Evolutionary conservation across 2,113 vertebrate genomes (phyloP).

Genomic region (Menidia beryllina): DNA sequence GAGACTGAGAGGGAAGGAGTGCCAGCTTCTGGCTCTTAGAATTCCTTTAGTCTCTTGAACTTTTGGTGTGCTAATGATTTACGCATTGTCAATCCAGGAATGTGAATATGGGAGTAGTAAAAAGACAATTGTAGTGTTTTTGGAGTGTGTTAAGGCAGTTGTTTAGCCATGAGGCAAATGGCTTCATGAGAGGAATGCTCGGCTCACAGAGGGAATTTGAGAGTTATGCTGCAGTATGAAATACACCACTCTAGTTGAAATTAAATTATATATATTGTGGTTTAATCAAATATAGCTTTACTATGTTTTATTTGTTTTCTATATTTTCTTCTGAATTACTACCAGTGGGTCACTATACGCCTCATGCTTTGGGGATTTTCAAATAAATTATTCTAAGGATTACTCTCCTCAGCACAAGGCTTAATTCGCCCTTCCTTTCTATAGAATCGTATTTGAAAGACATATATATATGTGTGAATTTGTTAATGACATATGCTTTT

Average conservation of each 20-base stretch:
- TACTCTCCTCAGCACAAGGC: conserved; percentile 43
- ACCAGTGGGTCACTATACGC: conserved; percentile 11
- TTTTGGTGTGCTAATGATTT: conserved; percentile 72
- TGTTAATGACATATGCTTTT: conserved; percentile 60
- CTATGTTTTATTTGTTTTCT: conserved; percentile 3
- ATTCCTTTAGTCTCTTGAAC: conserved; percentile 65
- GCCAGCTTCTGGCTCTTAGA: conserved; percentile 70
- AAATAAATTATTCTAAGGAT: conserved; percentile 37
- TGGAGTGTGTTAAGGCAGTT: conserved; percentile 60
- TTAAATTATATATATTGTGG: conserved; percentile 21
- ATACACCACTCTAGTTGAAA: conserved; percentile 24
- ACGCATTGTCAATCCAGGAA: conserved; percentile 67
- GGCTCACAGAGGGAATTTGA: conserved; percentile 29
- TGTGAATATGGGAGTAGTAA: conserved; percentile 63
- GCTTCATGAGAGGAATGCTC: conserved; percentile 53
- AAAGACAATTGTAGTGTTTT: conserved; percentile 56
- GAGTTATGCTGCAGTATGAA: conserved; percentile 27
- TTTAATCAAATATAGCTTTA: conserved; percentile 13
- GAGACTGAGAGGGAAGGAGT: conserved; percentile 40
- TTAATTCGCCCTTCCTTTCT: conserved; percentile 43
- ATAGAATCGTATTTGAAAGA: conserved; percentile 57
- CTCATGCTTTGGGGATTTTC: conserved; percentile 38
- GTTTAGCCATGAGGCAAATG: conserved; percentile 67
- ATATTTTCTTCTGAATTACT: not conserved
- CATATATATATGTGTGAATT: conserved; percentile 66